These are phyloP conservation scores for Chymomyza costata DNA, from an alignment of 1,140 invertebrate genomes.

Conservation along the genomic window DNA sequence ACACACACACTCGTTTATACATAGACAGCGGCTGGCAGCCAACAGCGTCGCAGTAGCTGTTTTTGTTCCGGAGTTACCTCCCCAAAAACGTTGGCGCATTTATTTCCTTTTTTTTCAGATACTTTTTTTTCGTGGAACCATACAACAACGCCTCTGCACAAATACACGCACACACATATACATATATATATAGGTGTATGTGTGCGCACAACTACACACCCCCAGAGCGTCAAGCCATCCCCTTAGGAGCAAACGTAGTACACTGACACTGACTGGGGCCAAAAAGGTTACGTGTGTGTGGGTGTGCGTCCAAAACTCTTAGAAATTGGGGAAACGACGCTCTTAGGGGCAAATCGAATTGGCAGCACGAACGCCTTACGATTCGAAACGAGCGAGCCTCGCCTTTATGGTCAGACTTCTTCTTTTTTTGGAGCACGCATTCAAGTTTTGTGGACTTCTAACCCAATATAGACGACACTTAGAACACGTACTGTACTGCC, in stretches of 20 bases:
- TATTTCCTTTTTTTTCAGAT: slow-evolving; percentile 8
- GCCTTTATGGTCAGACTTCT: too few species aligned
- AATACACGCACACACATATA: too few species aligned
- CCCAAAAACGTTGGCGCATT: neutral
- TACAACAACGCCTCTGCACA: too few species aligned
- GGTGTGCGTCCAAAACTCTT: neutral
- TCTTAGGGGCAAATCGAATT: slow-evolving; percentile 5
- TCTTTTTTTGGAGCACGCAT: too few species aligned
- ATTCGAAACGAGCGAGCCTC: too few species aligned
- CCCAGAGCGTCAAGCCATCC: neutral
- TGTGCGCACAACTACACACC: too few species aligned
- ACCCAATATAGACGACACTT: too few species aligned
- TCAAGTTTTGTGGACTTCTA: too few species aligned
- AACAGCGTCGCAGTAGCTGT: slow-evolving; percentile 13
- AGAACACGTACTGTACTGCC: too few species aligned
- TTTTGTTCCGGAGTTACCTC: slow-evolving; percentile 1
- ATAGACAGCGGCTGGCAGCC: slow-evolving; percentile 7
- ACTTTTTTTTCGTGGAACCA: slow-evolving; percentile 6
- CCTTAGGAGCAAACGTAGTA: slow-evolving; percentile 24
- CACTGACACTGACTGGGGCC: too few species aligned
- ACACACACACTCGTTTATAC: slow-evolving; percentile 23
- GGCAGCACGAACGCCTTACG: slow-evolving; percentile 1
- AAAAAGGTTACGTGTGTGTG: slow-evolving; percentile 18
- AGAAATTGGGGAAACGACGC: too few species aligned
- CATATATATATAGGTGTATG: too few species aligned